These are phyloP conservation scores for Chesias legatella DNA, from an alignment of 2,888 invertebrate species.

Conservation along the genomic window DNA sequence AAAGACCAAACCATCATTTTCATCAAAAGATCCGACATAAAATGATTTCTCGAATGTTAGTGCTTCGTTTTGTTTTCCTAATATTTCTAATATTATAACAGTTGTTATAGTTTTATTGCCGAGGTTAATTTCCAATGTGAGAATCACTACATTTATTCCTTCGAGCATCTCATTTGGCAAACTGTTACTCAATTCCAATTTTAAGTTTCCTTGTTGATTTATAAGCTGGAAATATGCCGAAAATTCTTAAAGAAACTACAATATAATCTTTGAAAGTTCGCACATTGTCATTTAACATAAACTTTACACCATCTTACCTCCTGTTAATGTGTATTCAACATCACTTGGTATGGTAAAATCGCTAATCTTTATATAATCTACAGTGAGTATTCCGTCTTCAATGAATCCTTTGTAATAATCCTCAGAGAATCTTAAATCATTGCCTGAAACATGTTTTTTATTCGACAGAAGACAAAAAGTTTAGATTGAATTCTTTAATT, in stretches of 20 bases:
- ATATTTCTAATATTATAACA: conserved; percentile 19
- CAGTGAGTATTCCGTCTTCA: conserved; percentile 22
- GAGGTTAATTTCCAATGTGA: conserved; percentile 28
- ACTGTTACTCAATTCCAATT: conserved; percentile 20
- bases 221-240: conserved; percentile 33
- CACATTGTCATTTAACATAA: background rate
- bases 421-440: conserved; percentile 26
- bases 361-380: conserved; percentile 28
- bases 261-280: background rate
- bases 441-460: conserved; percentile 10
- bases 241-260: conserved; percentile 37
- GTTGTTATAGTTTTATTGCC: conserved; percentile 17
- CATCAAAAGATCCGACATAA: conserved; percentile 23
- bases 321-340: conserved; percentile 25
- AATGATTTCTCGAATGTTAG: conserved; percentile 19
- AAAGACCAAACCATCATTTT: conserved; percentile 15
- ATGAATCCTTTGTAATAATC: conserved; percentile 33
- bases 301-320: conserved; percentile 30
- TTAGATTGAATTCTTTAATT: too few species aligned
- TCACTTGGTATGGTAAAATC: conserved; percentile 25
- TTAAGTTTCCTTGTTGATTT: conserved; percentile 24
- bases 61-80: background rate
- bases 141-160: conserved; percentile 30
- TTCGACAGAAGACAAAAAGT: background rate
- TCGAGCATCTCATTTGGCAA: conserved; percentile 26